Percentiles rank a stretch among this genome's conserved stretches.
These are phyloP conservation scores for Andrena bicolor DNA, from an alignment of 2,888 invertebrate species.

Conservation along the genomic window DNA sequence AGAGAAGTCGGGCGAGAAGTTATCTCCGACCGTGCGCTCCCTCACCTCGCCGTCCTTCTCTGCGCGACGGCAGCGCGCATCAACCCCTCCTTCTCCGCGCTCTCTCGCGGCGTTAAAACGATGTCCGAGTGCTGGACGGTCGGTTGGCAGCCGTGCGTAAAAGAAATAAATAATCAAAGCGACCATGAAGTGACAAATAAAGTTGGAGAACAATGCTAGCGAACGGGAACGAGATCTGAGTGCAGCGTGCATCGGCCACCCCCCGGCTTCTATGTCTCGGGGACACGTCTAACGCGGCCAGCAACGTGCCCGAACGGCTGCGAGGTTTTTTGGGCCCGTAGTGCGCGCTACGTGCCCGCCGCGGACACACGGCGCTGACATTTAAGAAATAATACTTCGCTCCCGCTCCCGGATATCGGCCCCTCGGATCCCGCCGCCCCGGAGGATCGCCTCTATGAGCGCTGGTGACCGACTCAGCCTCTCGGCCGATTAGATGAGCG, in stretches of 20 bases:
- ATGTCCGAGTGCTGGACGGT: slow-evolving; percentile 76
- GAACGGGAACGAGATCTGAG: slow-evolving; percentile 73
- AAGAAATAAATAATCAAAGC: slow-evolving; percentile 85
- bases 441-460: slow-evolving; percentile 45
- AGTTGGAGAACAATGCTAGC: slow-evolving; percentile 83
- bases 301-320: slow-evolving; percentile 52
- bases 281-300: slow-evolving; percentile 49
- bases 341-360: slow-evolving; percentile 69
- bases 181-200: slow-evolving; percentile 85
- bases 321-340: slow-evolving; percentile 54
- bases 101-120: slow-evolving; percentile 69
- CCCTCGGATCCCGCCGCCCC: slow-evolving; percentile 39
- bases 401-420: slow-evolving; percentile 54
- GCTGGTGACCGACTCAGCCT: slow-evolving; percentile 41
- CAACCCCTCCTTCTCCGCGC: slow-evolving; percentile 57
- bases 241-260: slow-evolving; percentile 70
- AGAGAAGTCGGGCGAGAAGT: slow-evolving; percentile 38
- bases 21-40: slow-evolving; percentile 29
- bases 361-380: slow-evolving; percentile 73
- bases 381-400: slow-evolving; percentile 67
- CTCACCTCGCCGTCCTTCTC: slow-evolving; percentile 48
- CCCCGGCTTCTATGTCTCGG: slow-evolving; percentile 61
- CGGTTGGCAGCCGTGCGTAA: slow-evolving; percentile 83
- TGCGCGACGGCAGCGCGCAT: slow-evolving; percentile 38
- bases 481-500: slow-evolving; percentile 62